Evolutionary conservation across 2,888 invertebrate species (phyloP).

Genomic region (Erannis defoliaria): DNA sequence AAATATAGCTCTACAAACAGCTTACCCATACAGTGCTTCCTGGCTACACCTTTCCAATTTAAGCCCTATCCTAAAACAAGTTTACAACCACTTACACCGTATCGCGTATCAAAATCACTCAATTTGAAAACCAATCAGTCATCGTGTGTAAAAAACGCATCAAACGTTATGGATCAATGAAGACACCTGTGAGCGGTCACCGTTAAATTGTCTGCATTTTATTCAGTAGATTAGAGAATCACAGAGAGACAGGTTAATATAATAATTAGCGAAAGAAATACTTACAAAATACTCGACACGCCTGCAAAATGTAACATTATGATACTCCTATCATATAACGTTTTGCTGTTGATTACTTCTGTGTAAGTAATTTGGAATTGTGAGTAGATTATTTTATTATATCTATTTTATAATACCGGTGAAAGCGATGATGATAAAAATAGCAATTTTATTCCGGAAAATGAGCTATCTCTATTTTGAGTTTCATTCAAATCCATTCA

Average conservation of each 20-base stretch:
- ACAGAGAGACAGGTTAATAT: background rate
- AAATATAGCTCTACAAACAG: background rate
- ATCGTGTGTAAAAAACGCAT: slow-evolving; percentile 40
- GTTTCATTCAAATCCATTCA: too few species aligned
- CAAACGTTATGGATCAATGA: slow-evolving; percentile 48
- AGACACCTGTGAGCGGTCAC: slow-evolving; percentile 57
- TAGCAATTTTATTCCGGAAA: too few species aligned
- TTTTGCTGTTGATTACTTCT: too few species aligned
- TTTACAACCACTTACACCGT: slow-evolving; percentile 28
- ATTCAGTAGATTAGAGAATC: background rate
- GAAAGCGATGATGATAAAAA: too few species aligned
- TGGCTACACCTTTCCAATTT: slow-evolving; percentile 14
- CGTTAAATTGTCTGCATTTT: slow-evolving; percentile 52
- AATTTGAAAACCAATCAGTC: slow-evolving; percentile 43
- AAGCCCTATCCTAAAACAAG: slow-evolving; percentile 4
- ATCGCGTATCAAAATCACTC: slow-evolving; percentile 36
- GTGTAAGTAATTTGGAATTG: too few species aligned
- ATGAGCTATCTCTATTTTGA: too few species aligned
- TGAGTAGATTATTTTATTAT: too few species aligned
- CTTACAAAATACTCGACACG: too few species aligned
- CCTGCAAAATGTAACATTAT: too few species aligned
- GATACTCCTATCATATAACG: too few species aligned
- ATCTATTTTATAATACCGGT: too few species aligned
- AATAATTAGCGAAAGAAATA: background rate
- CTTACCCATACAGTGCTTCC: background rate